Evolutionary conservation across 2,113 vertebrate species (phyloP), one percentile per base, ranked within the genome.

Genomic region (Piprites chloris): DNA sequence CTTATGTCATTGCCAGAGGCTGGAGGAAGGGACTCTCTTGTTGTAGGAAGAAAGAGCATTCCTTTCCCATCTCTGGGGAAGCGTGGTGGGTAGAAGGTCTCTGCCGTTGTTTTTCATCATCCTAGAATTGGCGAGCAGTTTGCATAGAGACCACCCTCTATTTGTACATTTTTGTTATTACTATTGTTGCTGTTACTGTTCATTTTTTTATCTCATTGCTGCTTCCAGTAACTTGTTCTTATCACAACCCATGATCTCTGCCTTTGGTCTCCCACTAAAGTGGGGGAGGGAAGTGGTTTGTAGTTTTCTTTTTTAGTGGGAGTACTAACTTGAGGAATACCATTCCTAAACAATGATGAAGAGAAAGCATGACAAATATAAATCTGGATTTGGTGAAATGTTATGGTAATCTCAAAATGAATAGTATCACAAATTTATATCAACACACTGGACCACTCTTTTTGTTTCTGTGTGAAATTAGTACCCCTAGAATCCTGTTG

Each of bases 351-450:
- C 5, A 32, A 26, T 26, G 22, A 62, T 35, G 75, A 50, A 49
- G 27, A 41, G 16, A 67, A 93, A 67, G 32, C 13, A 42, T 27
- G 15, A 50, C 39, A 91, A 68, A 82, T 78, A 79, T 56, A 62
- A 82, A 65, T 47, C 32, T 74, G 24, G 6, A 82, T 58, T 79
- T 61, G 15, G 24, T 87, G 33, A 84, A 91, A 89, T 47, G 23
- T 78, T 81, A 74, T 5, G 7, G 32, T 79, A 63, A 82, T 79
- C 37, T 90, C n/a, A 82, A 84, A 77, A 73, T 50, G 75, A 92
- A 79, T 44, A 90, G 16, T 71, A 66, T 52, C 47, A 79, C 37
- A 86, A 88, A 55, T 86, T 67, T 78, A 53, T 28, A 49, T 30
- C 75, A 75, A 79, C 13, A 50, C 14, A 62, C 42, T 41, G 47